phyloP scores from a whole-genome alignment of 2,113 vertebrate species.

The Cavia aperea region DNA sequence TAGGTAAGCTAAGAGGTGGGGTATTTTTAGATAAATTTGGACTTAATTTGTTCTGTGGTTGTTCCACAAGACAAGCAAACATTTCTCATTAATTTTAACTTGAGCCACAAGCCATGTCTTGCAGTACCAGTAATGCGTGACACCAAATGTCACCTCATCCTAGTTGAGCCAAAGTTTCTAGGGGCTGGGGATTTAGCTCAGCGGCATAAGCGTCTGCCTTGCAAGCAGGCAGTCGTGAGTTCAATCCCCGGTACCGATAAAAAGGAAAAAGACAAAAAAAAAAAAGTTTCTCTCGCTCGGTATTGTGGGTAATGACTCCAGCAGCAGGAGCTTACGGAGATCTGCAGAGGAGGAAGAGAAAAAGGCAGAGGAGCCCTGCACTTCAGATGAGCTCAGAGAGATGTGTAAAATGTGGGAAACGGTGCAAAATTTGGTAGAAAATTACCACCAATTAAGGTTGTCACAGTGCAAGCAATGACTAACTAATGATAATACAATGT shows the following conservation, averaged over 20 bases:
- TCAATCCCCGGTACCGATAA: too few relatives aligned
- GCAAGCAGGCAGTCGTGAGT: too few relatives aligned
- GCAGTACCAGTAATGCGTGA: background rate
- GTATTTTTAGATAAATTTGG: background rate
- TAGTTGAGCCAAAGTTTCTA: background rate
- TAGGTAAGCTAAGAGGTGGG: background rate
- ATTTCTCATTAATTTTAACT: background rate
- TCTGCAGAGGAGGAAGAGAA: background rate
- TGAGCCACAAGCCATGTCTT: background rate
- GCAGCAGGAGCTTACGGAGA: background rate
- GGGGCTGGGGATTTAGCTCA: too few relatives aligned
- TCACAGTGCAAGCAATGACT: background rate
- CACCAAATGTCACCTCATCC: background rate
- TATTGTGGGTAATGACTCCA: background rate
- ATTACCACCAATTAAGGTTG: background rate
- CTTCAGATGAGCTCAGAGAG: background rate
- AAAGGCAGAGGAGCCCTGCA: background rate
- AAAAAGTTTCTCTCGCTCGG: too few relatives aligned
- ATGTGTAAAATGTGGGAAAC: background rate
- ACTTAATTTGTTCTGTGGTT: background rate
- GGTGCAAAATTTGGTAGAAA: background rate
- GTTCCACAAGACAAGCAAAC: background rate
- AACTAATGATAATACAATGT: background rate
- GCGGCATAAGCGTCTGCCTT: too few relatives aligned
- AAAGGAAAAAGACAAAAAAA: too few relatives aligned